Percentiles rank a stretch among this genome's conserved stretches.
Conservation (phyloP, 1,140 invertebrate genomes). For the Drosophila takahashii region DNA sequence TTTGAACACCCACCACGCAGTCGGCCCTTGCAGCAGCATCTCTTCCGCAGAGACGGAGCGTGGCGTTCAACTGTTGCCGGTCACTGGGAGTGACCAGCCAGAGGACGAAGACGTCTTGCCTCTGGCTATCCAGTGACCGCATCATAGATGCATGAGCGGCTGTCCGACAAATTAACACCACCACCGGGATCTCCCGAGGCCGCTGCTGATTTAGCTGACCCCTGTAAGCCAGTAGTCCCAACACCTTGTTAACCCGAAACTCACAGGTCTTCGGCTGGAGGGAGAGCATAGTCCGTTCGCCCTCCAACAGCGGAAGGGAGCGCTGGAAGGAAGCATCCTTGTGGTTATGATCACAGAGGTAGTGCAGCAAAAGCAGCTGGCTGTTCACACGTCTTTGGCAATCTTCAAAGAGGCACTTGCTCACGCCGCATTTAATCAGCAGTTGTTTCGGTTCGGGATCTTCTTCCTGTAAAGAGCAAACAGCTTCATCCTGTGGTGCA, state of each 20-base stretch:
- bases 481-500: not conserved
- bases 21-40: slow-evolving; percentile 25
- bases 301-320: slow-evolving; percentile 33
- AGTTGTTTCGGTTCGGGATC: not conserved
- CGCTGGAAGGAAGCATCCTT: not conserved
- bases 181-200: slow-evolving; percentile 31
- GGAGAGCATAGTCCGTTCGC: slow-evolving; percentile 31
- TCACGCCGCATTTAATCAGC: slow-evolving; percentile 25
- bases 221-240: slow-evolving; percentile 49
- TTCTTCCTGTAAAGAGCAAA: too few species aligned
- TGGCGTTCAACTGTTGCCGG: slow-evolving; percentile 33
- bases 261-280: slow-evolving; percentile 28
- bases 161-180: slow-evolving; percentile 58
- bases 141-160: not conserved
- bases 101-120: slow-evolving; percentile 46
- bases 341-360: slow-evolving; percentile 54
- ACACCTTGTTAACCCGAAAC: slow-evolving; percentile 37
- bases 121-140: not conserved
- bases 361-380: slow-evolving; percentile 67
- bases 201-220: slow-evolving; percentile 7
- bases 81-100: slow-evolving; percentile 61
- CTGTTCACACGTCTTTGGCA: slow-evolving; percentile 48
- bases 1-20: slow-evolving; percentile 28
- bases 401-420: slow-evolving; percentile 45
- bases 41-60: slow-evolving; percentile 42